phyloP scores from a whole-genome alignment of 2,113 vertebrate genomes.

The Ornithorhynchus anatinus region DNA sequence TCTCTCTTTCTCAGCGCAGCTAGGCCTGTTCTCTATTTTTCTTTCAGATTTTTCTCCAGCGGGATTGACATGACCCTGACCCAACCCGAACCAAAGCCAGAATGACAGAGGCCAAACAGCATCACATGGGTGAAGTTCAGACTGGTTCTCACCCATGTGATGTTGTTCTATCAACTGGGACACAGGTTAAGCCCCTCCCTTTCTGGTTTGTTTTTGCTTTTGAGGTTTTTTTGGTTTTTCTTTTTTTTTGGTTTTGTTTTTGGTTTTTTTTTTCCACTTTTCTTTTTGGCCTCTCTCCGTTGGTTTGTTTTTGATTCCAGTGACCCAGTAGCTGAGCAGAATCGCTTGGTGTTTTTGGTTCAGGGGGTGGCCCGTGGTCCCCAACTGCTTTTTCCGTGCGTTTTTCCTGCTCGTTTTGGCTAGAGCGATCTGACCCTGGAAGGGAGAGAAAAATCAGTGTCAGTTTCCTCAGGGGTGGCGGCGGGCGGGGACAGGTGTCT shows the following conservation, averaged over 20 bases:
- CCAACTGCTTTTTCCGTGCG: neutral
- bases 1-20: constrained; percentile 40
- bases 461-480: neutral
- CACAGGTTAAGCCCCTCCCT: constrained; percentile 69
- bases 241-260: no score
- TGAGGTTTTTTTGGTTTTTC: constrained; percentile 56
- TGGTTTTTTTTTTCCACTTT: no score
- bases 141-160: constrained; percentile 68
- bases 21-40: constrained; percentile 69
- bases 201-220: constrained; percentile 64
- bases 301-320: constrained; percentile 48
- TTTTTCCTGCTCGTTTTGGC: constrained; percentile 2
- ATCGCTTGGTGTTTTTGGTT: constrained; percentile 9
- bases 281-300: no score
- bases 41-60: constrained; percentile 69
- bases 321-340: constrained; percentile 25
- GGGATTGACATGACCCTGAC: constrained; percentile 54
- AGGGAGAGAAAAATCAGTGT: neutral
- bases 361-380: neutral
- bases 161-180: constrained; percentile 66
- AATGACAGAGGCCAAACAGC: constrained; percentile 66
- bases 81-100: constrained; percentile 63
- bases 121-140: constrained; percentile 69
- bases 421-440: neutral
- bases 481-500: no score